These are phyloP conservation scores for Enteromius fasciolatus DNA, from an alignment of 2,797 vertebrate species.

Conservation along the genomic window DNA sequence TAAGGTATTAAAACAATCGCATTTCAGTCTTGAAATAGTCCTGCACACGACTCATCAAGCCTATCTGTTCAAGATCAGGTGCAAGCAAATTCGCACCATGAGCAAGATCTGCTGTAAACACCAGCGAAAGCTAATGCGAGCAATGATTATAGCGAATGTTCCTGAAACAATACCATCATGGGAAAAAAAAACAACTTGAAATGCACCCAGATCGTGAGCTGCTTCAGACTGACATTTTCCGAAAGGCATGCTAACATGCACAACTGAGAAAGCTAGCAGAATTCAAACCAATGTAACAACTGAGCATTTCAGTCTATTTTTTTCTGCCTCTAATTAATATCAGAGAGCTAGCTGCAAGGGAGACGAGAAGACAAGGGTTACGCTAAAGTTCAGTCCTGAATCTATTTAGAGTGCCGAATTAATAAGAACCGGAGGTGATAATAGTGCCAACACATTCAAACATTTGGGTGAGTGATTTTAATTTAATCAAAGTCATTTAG, in stretches of 20 bases:
- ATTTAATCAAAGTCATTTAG: slow-evolving; percentile 68
- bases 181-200: slow-evolving; percentile 62
- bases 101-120: slow-evolving; percentile 54
- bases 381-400: slow-evolving; percentile 70
- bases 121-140: slow-evolving; percentile 68
- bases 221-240: slow-evolving; percentile 45
- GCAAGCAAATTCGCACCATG: slow-evolving; percentile 74
- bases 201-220: slow-evolving; percentile 60
- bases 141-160: slow-evolving; percentile 77
- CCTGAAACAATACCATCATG: slow-evolving; percentile 72
- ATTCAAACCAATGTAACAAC: slow-evolving; percentile 62
- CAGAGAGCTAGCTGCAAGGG: slow-evolving; percentile 61
- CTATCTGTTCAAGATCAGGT: slow-evolving; percentile 80
- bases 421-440: slow-evolving; percentile 71
- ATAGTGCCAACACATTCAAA: slow-evolving; percentile 63
- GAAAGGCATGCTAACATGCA: slow-evolving; percentile 11
- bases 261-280: slow-evolving; percentile 51
- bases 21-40: slow-evolving; percentile 87
- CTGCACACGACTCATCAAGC: slow-evolving; percentile 77
- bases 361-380: slow-evolving; percentile 69
- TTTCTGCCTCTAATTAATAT: slow-evolving; percentile 71
- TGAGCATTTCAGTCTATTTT: slow-evolving; percentile 31
- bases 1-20: slow-evolving; percentile 89
- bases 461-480: slow-evolving; percentile 69
- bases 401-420: slow-evolving; percentile 72